Base-by-base conservation (phyloP, 2,888 invertebrate species). In the Alviniconcha strummeri region DNA sequence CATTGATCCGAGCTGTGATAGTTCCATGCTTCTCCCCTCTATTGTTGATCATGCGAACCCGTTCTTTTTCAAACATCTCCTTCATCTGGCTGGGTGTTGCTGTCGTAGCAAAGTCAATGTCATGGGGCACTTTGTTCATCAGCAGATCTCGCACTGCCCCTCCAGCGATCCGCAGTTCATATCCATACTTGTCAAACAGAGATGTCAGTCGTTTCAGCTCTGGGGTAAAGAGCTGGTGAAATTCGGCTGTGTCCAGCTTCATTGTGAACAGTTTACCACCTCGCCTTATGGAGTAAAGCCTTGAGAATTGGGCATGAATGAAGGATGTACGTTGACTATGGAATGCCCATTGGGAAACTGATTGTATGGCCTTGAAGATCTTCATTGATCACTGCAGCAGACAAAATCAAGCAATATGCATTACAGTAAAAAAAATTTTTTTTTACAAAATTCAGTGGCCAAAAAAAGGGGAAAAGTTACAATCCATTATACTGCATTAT, bases 81-180 rank as follows among this genome's bases (percentile, higher is more conserved):
- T 98, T 98, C 99, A 99, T 99, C 94, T 99, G 95, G 19, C 96
- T 95, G 0, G 99, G 99, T 0, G 99, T 99, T 11, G 99, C 99
- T 19, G 96, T 97, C 8, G 99, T 98, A 0, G 99, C 99, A 95
- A 99, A 98, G 94, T 99, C 99, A 80, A 99, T 94, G 94, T 99
- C 99, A 91, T 96, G 87, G 5, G 93, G 93, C 9, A 83, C 64
- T 69, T 89, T 93, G 19, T 90, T 91, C 87, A 90, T 91, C 90
- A 94, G 91, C 71, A 95, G 88, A 88, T 95, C 95, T 94, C 97
- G 95, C 0, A 99, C 99, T 36, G 99, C 98, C 7, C 99, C 99
- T 77, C 99, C 99, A 72, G 99, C 99, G 85, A 99, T 96, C 89
- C 99, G 95, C 84, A 99, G 94, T 94, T 99, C 98, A 95, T 91